Base-by-base conservation (phyloP, 2,888 invertebrate genomes). In the Heliconius hortense region DNA sequence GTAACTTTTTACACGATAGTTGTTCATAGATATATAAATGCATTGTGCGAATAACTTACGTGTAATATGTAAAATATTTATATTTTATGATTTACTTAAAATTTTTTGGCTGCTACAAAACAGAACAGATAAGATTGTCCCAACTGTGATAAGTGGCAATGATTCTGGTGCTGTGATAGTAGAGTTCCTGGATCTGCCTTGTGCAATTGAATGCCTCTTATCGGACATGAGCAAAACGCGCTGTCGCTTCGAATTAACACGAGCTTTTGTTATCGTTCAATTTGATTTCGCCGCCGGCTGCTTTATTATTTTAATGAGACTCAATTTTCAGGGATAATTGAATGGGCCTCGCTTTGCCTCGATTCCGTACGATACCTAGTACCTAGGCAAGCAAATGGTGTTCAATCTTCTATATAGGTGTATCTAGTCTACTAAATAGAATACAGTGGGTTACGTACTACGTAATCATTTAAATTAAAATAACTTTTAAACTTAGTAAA, bases 281-380 rank as follows among this genome's bases (percentile, higher is more conserved):
- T 94, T 93, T 92, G 91, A 90, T 87, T 90, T 84, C 81, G 89
- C 91, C 89, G 88, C 87, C 82, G 91, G 92, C 89, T 91, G 90
- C 93, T 93, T 93, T 93, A 93, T 93, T 93, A 93, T 94, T 93
- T 93, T 93, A 93, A 93, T 93, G 93, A 93, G 93, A 90, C 83
- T 89, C 92, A 90, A 92, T 93, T 93, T 92, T 90, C 90, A 88
- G 90, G 88, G 89, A 90, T 93, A 93, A 93, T 93, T 92, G 91
- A 92, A 90, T 89, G 89, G 87, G 89, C 92, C 89, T 88, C 85
- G 89, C 85, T 81, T 81, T 85, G 87, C 87, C 90, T 85, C 86
- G 88, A 89, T 90, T 90, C 85, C 88, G 90, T 88, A 89, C 84
- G 88, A 89, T 89, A 83, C 83, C 10, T 35, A 35, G 35, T 35